These are phyloP conservation scores for Phaetusa simplex DNA, from an alignment of 2,113 vertebrate genomes.

Conservation along the genomic window DNA sequence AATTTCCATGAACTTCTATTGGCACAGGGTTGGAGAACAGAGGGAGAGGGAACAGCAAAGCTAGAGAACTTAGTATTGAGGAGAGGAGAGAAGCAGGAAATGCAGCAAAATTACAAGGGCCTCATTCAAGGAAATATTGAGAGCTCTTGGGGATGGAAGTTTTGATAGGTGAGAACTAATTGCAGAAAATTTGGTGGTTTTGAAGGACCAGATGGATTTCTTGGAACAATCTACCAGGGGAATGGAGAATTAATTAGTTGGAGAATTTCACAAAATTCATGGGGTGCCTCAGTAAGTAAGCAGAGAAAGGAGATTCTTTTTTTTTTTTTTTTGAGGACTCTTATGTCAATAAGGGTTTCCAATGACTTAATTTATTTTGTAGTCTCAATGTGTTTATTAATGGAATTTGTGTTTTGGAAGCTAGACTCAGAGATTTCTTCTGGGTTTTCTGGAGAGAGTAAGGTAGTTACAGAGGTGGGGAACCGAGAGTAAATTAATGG, in stretches of 20 bases:
- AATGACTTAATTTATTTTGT: neutral
- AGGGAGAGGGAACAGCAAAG: neutral
- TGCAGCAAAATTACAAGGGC: neutral
- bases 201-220: neutral
- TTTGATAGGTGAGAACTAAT: neutral
- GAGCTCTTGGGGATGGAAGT: neutral
- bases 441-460: neutral
- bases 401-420: neutral
- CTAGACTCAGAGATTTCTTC: neutral
- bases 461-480: neutral
- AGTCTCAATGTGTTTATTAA: neutral
- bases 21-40: neutral
- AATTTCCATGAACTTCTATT: neutral
- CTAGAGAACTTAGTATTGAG: neutral
- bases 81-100: neutral
- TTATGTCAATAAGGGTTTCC: neutral
- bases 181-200: neutral
- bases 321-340: neutral
- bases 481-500: neutral
- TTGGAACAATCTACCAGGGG: neutral
- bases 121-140: neutral
- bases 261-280: neutral
- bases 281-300: neutral
- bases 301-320: neutral
- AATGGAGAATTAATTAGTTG: neutral